These are phyloP conservation scores for Hydrophis major DNA, from an alignment of 2,797 vertebrate genomes.

Conservation along the genomic window DNA sequence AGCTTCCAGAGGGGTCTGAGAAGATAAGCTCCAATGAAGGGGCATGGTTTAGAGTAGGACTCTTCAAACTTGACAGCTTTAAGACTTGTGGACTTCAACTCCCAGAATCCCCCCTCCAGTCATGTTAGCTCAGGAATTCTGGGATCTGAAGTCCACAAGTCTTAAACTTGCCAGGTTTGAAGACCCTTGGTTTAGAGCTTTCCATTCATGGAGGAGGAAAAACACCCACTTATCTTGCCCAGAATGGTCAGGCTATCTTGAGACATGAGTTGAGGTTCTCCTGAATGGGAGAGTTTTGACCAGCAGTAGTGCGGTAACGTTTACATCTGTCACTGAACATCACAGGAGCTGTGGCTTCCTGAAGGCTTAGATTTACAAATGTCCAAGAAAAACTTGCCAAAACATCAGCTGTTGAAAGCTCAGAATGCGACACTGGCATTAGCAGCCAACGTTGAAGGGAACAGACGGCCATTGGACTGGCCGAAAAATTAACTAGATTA, in stretches of 20 bases:
- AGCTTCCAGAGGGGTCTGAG: not conserved
- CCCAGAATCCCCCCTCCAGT: no score
- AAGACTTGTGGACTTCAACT: no score
- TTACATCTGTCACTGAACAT: not conserved
- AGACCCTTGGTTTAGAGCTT: not conserved
- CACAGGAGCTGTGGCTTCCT: slow-evolving; percentile 19
- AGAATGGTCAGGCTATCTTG: not conserved
- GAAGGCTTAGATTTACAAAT: slow-evolving; percentile 30
- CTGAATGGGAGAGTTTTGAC: slow-evolving; percentile 7
- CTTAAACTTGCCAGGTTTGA: no score
- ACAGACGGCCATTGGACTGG: slow-evolving; percentile 12
- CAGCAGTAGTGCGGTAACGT: slow-evolving; percentile 18
- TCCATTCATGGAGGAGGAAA: not conserved
- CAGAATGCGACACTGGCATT: slow-evolving; percentile 45
- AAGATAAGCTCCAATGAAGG: not conserved
- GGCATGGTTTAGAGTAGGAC: no score
- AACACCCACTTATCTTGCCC: not conserved
- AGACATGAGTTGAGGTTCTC: not conserved
- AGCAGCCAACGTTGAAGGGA: slow-evolving; percentile 26
- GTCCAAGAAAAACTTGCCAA: slow-evolving; percentile 36
- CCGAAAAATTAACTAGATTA: slow-evolving; percentile 38
- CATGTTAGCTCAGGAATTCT: no score
- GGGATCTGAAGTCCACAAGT: no score
- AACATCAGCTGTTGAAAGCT: slow-evolving; percentile 34
- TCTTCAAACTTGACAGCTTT: no score